Base-by-base conservation (phyloP, 2,888 invertebrate species). In the Erannis defoliaria region DNA sequence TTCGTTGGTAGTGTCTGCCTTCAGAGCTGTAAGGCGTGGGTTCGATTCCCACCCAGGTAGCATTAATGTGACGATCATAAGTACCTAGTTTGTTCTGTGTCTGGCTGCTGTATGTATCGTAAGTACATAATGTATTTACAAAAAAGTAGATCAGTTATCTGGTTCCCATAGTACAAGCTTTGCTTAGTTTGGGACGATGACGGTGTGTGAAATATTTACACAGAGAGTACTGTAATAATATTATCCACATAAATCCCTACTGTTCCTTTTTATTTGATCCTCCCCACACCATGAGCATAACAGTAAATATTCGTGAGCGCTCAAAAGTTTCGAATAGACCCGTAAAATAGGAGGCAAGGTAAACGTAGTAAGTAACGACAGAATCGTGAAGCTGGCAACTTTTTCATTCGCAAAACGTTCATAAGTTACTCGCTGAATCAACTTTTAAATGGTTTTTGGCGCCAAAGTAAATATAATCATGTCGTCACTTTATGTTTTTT, bases 251-350 rank as follows among this genome's bases (percentile, higher is more conserved):
- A 16, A 31, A 31, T 29, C 45, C 55, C 4, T 46, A 56, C 55
- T 45, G 46, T 49, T 14, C 19, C 37, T 46, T n/a, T 35, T 5
- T 42, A 43, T 31, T n/a, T 9, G 23, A 16, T 21, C 29, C 51
- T 55, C 55, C 56, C 58, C 45, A 18, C 69, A 70, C 72, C 68
- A 72, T n/a, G n/a, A n/a, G n/a, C n/a, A n/a, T 77, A 77, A 77
- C 79, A 77, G 76, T 82, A 80, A 81, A 80, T 80, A 76, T 75
- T 71, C 73, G 33, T 66, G 70, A 68, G 55, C 57, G 49, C 67
- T 68, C 51, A 57, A 71, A 61, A 70, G 67, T 71, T 71, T 57
- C 66, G 62, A 70, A 67, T 65, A 63, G 60, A 66, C 63, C 60
- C 48, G 67, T 71, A 62, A 72, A 74, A 76, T 76, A 74, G 71